A percentile compares a stretch with the other conserved stretches of the same genome.
Evolutionary conservation across 2,888 invertebrate genomes (phyloP).

Genomic region (Portevinia maculata): DNA sequence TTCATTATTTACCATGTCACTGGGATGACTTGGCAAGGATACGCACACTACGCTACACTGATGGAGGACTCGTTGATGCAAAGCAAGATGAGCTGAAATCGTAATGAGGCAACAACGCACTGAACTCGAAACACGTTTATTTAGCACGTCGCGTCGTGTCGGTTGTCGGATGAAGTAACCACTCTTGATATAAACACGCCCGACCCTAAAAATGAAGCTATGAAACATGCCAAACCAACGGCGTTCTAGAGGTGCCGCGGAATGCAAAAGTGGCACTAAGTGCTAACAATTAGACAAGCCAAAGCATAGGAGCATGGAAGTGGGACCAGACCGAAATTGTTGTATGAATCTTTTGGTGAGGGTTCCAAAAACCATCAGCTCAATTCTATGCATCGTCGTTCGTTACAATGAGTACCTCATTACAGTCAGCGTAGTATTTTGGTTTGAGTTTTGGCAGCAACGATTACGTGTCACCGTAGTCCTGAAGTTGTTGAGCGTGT

Average conservation of each 20-base stretch:
- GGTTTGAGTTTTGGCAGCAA: slow-evolving; percentile 1
- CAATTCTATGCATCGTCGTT: slow-evolving; percentile 63
- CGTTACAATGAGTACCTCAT: slow-evolving; percentile 73
- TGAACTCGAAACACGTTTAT: slow-evolving; percentile 65
- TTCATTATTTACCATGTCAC: slow-evolving; percentile 70
- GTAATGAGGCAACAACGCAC: slow-evolving; percentile 68
- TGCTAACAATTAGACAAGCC: slow-evolving; percentile 67
- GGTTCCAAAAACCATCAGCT: slow-evolving; percentile 68
- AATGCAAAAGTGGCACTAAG: slow-evolving; percentile 67
- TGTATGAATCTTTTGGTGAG: slow-evolving; percentile 27
- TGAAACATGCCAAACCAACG: slow-evolving; percentile 63
- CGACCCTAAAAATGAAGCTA: slow-evolving; percentile 59
- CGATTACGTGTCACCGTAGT: slow-evolving; percentile 17
- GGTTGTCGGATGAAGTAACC: slow-evolving; percentile 36
- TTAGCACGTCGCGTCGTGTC: slow-evolving; percentile 49
- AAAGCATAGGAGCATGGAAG: slow-evolving; percentile 17
- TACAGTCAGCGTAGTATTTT: slow-evolving; percentile 38
- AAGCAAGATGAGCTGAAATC: slow-evolving; percentile 57
- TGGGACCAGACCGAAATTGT: slow-evolving; percentile 12
- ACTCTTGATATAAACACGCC: slow-evolving; percentile 51
- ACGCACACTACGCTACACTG: slow-evolving; percentile 2
- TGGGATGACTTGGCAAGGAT: slow-evolving; percentile 15
- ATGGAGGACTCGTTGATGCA: slow-evolving; percentile 38
- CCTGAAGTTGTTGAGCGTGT: slow-evolving; percentile 25
- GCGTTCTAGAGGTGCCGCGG: slow-evolving; percentile 68